phyloP scores from a whole-genome alignment of 2,888 invertebrate genomes.

The Lithosia quadra region DNA sequence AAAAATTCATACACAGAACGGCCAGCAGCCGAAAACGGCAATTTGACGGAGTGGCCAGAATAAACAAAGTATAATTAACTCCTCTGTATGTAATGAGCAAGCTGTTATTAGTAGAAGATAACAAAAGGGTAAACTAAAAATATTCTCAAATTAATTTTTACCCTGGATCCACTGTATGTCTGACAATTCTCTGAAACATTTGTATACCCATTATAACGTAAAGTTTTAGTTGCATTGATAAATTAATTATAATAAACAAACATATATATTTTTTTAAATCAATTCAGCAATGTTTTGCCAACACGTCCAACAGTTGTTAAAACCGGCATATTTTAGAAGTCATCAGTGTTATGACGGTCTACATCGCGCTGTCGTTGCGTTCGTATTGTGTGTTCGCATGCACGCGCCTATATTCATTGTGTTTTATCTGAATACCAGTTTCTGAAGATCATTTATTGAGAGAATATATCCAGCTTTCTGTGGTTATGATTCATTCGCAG shows the following conservation, averaged over 20 bases:
- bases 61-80: neutral
- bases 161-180: no score
- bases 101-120: neutral
- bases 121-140: neutral
- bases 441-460: neutral
- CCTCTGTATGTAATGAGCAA: neutral
- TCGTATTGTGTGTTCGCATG: constrained; percentile 30
- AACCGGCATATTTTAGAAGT: neutral
- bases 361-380: constrained; percentile 11
- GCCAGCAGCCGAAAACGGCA: neutral
- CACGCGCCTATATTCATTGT: constrained; percentile 51
- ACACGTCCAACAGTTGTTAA: neutral
- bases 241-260: no score
- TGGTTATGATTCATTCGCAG: constrained; percentile 4
- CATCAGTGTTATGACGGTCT: neutral
- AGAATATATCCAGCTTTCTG: neutral
- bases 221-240: no score
- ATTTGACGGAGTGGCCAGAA: neutral
- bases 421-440: constrained; percentile 52
- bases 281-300: constrained; percentile 4
- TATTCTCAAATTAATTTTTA: neutral
- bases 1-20: neutral
- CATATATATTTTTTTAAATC: neutral
- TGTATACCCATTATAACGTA: no score
- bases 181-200: no score